Percentiles rank a stretch among this genome's conserved stretches.
phyloP scores from a whole-genome alignment of 2,113 vertebrate species.

The Bubalus kerabau region DNA sequence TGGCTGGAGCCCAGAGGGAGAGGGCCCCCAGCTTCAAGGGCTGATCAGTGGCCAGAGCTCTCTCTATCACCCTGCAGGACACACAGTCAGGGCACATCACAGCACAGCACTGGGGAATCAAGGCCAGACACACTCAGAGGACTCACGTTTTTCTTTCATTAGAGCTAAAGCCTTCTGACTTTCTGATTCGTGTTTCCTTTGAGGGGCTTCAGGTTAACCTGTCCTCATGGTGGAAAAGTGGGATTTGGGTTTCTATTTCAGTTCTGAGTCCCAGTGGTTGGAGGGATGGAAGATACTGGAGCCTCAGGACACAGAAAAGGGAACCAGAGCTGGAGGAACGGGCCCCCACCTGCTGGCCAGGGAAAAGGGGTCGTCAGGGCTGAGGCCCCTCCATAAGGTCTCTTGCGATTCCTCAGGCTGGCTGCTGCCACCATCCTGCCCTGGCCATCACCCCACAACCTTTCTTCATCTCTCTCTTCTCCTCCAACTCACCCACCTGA shows the following conservation, averaged over 20 bases:
- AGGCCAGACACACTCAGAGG: not conserved
- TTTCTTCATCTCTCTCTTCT: not conserved
- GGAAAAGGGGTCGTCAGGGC: not conserved
- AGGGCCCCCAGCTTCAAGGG: too few species aligned
- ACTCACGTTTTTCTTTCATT: fast-evolving
- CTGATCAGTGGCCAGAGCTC: not conserved
- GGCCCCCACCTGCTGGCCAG: not conserved
- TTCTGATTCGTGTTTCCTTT: not conserved
- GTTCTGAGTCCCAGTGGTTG: not conserved
- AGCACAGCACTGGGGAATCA: not conserved
- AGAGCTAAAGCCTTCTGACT: not conserved
- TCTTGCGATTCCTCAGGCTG: fast-evolving
- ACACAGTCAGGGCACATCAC: not conserved
- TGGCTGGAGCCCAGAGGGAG: not conserved
- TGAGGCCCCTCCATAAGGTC: fast-evolving
- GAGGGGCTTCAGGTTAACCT: not conserved
- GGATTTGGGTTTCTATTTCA: not conserved
- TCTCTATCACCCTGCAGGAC: too few species aligned
- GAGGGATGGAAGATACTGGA: not conserved
- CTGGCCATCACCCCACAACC: fast-evolving
- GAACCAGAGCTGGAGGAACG: not conserved
- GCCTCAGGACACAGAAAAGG: not conserved
- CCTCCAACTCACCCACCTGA: not conserved
- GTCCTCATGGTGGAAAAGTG: not conserved
- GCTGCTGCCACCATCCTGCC: fast-evolving